These are phyloP conservation scores for Xenus cinereus DNA, from an alignment of 2,113 vertebrate species.

Conservation along the genomic window DNA sequence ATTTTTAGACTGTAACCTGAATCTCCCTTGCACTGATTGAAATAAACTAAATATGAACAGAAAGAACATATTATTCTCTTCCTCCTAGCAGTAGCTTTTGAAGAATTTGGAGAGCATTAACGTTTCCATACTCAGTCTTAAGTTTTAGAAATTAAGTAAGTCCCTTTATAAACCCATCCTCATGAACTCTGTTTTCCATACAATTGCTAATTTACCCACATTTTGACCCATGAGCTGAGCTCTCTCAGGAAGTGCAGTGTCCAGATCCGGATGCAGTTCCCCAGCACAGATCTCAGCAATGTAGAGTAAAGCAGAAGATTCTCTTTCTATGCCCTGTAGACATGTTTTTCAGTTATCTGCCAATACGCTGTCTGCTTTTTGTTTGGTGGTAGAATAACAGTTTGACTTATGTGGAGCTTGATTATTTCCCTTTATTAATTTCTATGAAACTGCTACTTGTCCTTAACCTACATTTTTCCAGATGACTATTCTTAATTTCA, in stretches of 20 bases:
- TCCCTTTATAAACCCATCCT: accelerated
- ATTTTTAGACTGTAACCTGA: neutral
- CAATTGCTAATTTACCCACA: neutral
- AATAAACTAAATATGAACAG: neutral
- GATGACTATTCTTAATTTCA: neutral
- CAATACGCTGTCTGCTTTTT: neutral
- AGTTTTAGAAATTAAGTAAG: accelerated
- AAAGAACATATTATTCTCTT: neutral
- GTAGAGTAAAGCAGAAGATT: neutral
- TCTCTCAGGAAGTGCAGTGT: neutral
- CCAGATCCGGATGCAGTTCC: neutral
- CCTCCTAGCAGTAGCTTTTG: neutral
- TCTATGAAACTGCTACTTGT: neutral
- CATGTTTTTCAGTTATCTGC: neutral
- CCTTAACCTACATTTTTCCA: neutral
- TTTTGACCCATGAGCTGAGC: neutral
- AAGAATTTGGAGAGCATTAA: neutral
- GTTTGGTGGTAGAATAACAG: neutral
- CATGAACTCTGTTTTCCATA: neutral
- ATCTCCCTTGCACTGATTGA: neutral
- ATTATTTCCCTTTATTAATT: neutral
- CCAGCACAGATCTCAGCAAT: neutral
- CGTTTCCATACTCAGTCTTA: neutral
- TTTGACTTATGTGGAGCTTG: neutral
- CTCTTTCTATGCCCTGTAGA: neutral